Percentiles rank a stretch among this genome's conserved stretches.
Conservation (phyloP, 53 echinoderm and acorn worm genomes). For the Holothuria scabra region DNA sequence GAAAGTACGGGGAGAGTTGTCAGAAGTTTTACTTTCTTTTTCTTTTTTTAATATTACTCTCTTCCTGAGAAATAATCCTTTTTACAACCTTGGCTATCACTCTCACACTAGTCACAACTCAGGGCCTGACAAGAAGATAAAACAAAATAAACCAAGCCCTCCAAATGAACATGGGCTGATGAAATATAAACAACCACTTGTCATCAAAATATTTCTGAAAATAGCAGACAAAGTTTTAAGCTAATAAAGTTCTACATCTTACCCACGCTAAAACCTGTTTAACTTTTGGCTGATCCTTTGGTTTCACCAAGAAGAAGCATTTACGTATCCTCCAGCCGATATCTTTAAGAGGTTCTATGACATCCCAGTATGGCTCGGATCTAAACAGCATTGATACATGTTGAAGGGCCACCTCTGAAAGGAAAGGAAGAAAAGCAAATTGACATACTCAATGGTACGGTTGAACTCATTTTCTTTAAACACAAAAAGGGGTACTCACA, state of each 20-base stretch:
- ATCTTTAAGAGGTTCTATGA: conserved; percentile 91
- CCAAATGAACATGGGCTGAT: no score
- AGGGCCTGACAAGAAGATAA: no score
- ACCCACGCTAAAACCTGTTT: conserved; percentile 98
- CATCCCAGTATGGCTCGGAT: conserved; percentile 99
- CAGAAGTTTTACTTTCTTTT: no score
- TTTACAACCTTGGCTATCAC: no score
- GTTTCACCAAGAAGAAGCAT: conserved; percentile 92
- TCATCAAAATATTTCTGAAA: no score
- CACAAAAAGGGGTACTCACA: background rate
- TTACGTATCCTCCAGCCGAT: conserved; percentile 95
- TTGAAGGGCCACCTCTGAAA: conserved; percentile 89
- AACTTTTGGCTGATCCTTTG: conserved; percentile 96
- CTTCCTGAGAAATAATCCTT: no score
- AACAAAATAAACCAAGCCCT: no score
- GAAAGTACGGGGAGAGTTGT: no score
- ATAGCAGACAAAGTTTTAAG: no score
- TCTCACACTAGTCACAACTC: no score
- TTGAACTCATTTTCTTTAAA: background rate
- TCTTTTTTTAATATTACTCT: no score
- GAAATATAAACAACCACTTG: no score
- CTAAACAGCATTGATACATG: conserved; percentile 99
- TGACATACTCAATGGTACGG: background rate
- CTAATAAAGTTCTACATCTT: conserved; percentile 29
- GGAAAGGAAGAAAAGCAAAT: background rate